Conservation (phyloP, 1,140 invertebrate species). For the Carposina sasakii region DNA sequence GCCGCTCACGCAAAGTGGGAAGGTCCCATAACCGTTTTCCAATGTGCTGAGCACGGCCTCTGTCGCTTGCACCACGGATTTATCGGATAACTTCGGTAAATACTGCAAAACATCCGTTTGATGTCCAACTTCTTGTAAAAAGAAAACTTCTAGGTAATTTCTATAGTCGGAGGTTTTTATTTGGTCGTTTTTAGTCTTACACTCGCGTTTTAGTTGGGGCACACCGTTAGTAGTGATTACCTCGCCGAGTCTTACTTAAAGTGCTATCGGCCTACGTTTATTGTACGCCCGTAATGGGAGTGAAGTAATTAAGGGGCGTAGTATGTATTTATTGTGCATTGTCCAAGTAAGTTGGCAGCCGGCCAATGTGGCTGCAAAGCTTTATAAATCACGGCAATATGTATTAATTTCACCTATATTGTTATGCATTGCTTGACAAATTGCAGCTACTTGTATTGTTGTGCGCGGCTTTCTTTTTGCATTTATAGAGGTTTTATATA, state of each 20-base stretch:
- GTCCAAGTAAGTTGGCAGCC: constrained; percentile 49
- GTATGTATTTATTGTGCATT: constrained; percentile 62
- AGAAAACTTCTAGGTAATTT: no score
- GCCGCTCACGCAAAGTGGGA: constrained; percentile 30
- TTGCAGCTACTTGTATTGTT: no score
- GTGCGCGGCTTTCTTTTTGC: no score
- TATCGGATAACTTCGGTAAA: constrained; percentile 29
- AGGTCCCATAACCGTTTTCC: constrained; percentile 42
- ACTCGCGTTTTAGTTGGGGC: no score
- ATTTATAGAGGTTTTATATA: no score
- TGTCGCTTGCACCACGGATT: constrained; percentile 41
- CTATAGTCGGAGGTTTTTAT: no score
- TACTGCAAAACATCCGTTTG: constrained; percentile 27
- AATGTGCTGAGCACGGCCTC: constrained; percentile 38
- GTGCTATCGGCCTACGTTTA: no score
- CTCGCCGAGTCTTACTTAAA: no score
- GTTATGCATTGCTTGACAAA: constrained; percentile 38
- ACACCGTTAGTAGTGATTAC: no score
- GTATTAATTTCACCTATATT: constrained; percentile 54
- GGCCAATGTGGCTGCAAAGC: constrained; percentile 52
- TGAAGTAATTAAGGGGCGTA: constrained; percentile 62
- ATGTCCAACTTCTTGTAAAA: constrained; percentile 33
- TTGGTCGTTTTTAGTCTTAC: no score
- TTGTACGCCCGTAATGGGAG: constrained; percentile 37
- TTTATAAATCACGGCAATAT: constrained; percentile 55